Percentiles rank a stretch among this genome's conserved stretches.
phyloP scores from a whole-genome alignment of 2,888 invertebrate genomes.

The Mechanitis messenoides region DNA sequence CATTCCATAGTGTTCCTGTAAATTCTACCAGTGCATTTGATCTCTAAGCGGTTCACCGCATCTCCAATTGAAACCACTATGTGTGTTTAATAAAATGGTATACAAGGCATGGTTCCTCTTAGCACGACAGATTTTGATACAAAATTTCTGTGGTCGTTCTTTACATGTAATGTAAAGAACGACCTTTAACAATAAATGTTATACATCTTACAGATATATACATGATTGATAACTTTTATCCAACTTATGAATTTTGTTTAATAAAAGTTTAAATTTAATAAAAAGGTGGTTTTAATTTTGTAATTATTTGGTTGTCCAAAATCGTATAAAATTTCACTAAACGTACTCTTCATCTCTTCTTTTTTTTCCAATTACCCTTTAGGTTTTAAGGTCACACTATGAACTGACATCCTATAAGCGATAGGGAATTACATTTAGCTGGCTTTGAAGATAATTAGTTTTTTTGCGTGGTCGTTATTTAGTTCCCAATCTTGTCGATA shows the following conservation, averaged over 20 bases:
- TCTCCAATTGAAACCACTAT: conserved; percentile 4
- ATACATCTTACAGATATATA: too few relatives aligned
- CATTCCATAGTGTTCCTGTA: background rate
- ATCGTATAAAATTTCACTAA: too few relatives aligned
- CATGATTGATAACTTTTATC: too few relatives aligned
- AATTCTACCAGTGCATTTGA: background rate
- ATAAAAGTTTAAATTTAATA: too few relatives aligned
- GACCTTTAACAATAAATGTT: too few relatives aligned
- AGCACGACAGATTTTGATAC: background rate
- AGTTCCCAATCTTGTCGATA: background rate
- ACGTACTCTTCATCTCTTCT: too few relatives aligned
- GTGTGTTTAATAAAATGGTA: background rate
- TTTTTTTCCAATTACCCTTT: conserved; percentile 34
- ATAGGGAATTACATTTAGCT: conserved; percentile 15
- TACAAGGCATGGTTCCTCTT: conserved; percentile 2
- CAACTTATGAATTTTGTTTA: too few relatives aligned
- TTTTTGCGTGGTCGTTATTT: conserved; percentile 8
- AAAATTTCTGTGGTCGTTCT: background rate
- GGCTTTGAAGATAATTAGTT: conserved; percentile 22
- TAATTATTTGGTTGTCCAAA: too few relatives aligned
- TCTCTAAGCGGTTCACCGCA: conserved; percentile 2
- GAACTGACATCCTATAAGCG: conserved; percentile 32
- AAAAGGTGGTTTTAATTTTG: too few relatives aligned
- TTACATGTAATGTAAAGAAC: too few relatives aligned
- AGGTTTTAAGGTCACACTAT: conserved; percentile 50